Evolutionary conservation across 2,797 vertebrate species (phyloP), one percentile per base, ranked within the genome.

Genomic region (Ctenopoma multispine): DNA sequence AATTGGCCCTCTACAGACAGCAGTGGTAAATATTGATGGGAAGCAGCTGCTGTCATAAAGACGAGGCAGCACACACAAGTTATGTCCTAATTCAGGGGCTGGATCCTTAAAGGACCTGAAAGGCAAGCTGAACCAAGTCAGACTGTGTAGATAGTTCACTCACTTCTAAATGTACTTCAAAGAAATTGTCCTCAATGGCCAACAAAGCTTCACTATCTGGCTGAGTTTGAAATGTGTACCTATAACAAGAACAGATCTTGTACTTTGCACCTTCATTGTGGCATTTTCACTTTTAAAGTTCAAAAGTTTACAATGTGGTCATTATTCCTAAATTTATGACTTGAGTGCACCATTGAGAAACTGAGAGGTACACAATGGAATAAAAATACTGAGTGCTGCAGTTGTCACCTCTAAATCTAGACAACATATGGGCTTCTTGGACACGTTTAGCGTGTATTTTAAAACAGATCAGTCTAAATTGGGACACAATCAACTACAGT

Each of bases 21-120:
- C n/a, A 17, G 61, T 69, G 47, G 67, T 91, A 89, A 90, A 89
- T 90, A 88, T 88, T 91, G 72, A 92, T 84, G 81, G 79, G 80
- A 72, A 74, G 73, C 87, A 88, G 80, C 68, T 90, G 80, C 81
- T 63, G 54, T 62, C 41, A 18, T 18, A 55, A 64, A 56, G 54
- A 73, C 12, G 10, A 57, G 34, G 49, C 36, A 38, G 46, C 38
- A 47, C 46, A 50, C 20, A 34, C 47, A 72, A 54, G 11, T 18
- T 51, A 31, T 17, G 24, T 65, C 58, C 47, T 48, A 49, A 63
- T 34, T 75, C 21, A 61, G 48, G 6, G 1, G 14, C 43, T 24
- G 13, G 15, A 66, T 70, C 41, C 47, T 40, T 63, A 47, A 63
- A 77, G 2, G 36, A 60, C 24, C n/a, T 40, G 6, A 54, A 61